phyloP scores from a whole-genome alignment of 1,140 invertebrate genomes.

The Tenebrio molitor region DNA sequence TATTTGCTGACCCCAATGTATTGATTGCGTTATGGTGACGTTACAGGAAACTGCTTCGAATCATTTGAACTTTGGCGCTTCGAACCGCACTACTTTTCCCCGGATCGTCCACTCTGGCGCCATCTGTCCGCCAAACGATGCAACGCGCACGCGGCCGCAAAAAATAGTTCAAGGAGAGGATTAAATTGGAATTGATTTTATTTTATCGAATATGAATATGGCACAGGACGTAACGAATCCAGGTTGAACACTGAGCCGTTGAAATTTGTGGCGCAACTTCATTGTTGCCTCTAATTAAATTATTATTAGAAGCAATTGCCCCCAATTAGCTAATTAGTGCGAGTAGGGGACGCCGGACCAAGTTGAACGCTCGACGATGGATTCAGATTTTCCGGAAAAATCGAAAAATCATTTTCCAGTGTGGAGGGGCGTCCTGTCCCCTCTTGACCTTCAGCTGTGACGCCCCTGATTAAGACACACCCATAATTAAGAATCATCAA shows the following conservation, averaged over 20 bases:
- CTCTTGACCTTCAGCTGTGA: conserved; percentile 29
- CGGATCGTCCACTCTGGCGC: background rate
- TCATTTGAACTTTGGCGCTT: conserved; percentile 53
- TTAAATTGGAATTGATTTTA: conserved; percentile 37
- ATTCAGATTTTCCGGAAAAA: no score
- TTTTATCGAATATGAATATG: conserved; percentile 17
- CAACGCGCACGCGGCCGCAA: background rate
- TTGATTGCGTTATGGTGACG: conserved; percentile 35
- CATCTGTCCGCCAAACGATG: background rate
- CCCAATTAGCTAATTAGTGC: conserved; percentile 15
- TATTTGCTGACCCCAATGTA: conserved; percentile 47
- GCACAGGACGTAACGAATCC: background rate
- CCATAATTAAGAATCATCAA: conserved; percentile 38
- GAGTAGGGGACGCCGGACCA: background rate
- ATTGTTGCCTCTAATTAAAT: conserved; percentile 1
- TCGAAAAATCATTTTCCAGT: no score
- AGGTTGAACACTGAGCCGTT: no score
- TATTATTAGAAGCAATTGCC: conserved; percentile 25
- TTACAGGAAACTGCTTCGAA: conserved; percentile 23
- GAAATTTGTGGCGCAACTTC: no score
- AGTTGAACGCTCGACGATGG: background rate
- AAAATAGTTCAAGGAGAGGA: conserved; percentile 33
- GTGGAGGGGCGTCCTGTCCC: conserved; percentile 11
- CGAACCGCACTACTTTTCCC: background rate
- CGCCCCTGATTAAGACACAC: conserved; percentile 34